phyloP scores from a whole-genome alignment of 2,797 vertebrate species.

The Helostoma temminkii region DNA sequence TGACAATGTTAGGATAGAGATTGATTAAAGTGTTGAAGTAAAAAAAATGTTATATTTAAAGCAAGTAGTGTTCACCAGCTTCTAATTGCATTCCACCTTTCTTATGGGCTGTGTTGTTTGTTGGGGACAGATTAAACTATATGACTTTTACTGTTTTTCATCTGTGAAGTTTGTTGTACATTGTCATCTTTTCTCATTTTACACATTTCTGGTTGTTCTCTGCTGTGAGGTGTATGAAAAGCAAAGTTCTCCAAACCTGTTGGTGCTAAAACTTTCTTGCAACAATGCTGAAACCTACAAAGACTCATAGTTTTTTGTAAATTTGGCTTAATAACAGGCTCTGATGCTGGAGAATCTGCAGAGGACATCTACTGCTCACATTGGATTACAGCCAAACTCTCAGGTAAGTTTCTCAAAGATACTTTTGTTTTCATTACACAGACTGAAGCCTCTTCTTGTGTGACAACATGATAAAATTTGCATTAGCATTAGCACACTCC shows the following conservation, averaged over 20 bases:
- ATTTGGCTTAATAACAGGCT: conserved; percentile 80
- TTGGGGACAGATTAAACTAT: neutral
- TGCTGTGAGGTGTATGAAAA: neutral
- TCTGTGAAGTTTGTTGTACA: neutral
- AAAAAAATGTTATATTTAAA: neutral
- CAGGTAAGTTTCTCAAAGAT: conserved; percentile 81
- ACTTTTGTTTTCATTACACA: conserved; percentile 10
- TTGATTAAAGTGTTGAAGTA: neutral
- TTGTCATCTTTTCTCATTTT: too few relatives aligned
- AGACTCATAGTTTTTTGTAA: neutral
- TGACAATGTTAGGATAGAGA: neutral
- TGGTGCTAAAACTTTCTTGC: neutral
- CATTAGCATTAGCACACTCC: neutral
- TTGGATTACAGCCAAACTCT: conserved; percentile 93
- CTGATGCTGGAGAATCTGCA: conserved; percentile 96
- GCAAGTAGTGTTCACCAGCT: neutral
- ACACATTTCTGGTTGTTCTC: too few relatives aligned
- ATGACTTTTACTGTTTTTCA: neutral
- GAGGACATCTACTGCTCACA: conserved; percentile 90
- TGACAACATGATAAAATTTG: neutral
- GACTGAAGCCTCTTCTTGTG: neutral
- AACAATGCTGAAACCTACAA: neutral
- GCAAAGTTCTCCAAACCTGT: neutral
- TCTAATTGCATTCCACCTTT: neutral
- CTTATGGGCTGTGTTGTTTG: neutral